phyloP scores from a whole-genome alignment of 1,140 invertebrate genomes.

The Xylocopa sonorina region DNA sequence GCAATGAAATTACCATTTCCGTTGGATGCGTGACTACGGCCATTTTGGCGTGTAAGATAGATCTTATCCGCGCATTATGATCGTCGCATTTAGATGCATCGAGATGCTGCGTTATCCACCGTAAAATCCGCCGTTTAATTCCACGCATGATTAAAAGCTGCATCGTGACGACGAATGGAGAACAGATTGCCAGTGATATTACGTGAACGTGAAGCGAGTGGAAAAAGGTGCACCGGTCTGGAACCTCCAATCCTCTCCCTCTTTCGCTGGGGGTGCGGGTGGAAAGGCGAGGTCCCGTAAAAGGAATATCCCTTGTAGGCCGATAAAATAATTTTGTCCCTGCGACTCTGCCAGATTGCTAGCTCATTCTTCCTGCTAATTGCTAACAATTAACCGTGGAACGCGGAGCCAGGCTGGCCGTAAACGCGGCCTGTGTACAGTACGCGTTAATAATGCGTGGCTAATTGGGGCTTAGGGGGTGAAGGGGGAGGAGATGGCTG shows the following conservation, averaged over 20 bases:
- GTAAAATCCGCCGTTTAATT: no score
- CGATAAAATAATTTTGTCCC: conserved; percentile 51
- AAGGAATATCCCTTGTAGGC: conserved; percentile 1
- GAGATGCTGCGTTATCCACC: no score
- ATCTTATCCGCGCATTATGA: no score
- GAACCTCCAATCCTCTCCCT: background rate
- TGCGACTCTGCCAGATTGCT: conserved; percentile 40
- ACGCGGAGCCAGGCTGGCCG: conserved; percentile 32
- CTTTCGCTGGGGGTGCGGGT: background rate
- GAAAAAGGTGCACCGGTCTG: no score
- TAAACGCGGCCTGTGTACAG: conserved; percentile 60
- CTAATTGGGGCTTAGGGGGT: conserved; percentile 53
- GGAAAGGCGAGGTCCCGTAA: background rate
- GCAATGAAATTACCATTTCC: background rate
- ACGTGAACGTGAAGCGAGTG: background rate
- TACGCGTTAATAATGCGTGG: conserved; percentile 66
- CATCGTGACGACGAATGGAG: background rate
- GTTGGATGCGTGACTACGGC: background rate
- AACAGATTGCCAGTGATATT: background rate
- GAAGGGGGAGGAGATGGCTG: background rate
- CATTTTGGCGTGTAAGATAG: no score
- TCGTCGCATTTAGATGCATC: no score
- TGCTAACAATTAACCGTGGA: conserved; percentile 64
- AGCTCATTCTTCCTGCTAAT: conserved; percentile 64
- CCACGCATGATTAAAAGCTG: background rate